phyloP scores from a whole-genome alignment of 1,140 invertebrate species.

The Glossosoma conforme region DNA sequence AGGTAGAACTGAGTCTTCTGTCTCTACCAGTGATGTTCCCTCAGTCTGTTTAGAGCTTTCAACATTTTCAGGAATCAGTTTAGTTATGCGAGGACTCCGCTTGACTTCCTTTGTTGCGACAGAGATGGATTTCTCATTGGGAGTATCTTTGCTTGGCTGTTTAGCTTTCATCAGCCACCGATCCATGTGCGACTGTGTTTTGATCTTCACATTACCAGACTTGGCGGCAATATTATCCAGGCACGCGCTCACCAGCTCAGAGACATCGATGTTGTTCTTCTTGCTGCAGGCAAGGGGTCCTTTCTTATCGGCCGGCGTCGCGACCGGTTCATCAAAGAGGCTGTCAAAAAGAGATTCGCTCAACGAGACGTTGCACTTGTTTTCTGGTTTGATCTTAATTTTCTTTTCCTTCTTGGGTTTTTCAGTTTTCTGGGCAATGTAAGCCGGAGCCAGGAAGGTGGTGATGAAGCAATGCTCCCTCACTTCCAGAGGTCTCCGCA shows the following conservation, averaged over 20 bases:
- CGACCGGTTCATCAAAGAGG: slow-evolving; percentile 39
- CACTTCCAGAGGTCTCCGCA: slow-evolving; percentile 40
- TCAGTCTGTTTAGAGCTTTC: background rate
- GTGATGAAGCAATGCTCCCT: slow-evolving; percentile 43
- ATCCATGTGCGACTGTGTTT: slow-evolving; percentile 49
- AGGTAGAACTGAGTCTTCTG: background rate
- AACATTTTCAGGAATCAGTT: too few species aligned
- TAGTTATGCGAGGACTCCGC: background rate
- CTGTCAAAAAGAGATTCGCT: slow-evolving; percentile 48
- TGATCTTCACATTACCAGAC: slow-evolving; percentile 38
- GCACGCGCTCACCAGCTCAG: slow-evolving; percentile 44
- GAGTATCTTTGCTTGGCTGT: slow-evolving; percentile 8
- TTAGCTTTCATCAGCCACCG: slow-evolving; percentile 48
- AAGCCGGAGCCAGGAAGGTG: slow-evolving; percentile 37
- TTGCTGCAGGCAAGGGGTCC: too few species aligned
- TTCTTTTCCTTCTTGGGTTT: slow-evolving; percentile 34
- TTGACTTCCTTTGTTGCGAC: background rate
- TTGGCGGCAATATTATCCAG: slow-evolving; percentile 46
- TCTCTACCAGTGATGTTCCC: background rate
- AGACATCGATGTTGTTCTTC: slow-evolving; percentile 42
- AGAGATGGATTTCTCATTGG: slow-evolving; percentile 9
- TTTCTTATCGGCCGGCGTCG: slow-evolving; percentile 2
- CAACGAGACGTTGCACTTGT: slow-evolving; percentile 38
- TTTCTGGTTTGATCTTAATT: slow-evolving; percentile 39
- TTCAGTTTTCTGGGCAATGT: slow-evolving; percentile 13